phyloP scores from a whole-genome alignment of 2,113 vertebrate species.

The Podilymbus podiceps region DNA sequence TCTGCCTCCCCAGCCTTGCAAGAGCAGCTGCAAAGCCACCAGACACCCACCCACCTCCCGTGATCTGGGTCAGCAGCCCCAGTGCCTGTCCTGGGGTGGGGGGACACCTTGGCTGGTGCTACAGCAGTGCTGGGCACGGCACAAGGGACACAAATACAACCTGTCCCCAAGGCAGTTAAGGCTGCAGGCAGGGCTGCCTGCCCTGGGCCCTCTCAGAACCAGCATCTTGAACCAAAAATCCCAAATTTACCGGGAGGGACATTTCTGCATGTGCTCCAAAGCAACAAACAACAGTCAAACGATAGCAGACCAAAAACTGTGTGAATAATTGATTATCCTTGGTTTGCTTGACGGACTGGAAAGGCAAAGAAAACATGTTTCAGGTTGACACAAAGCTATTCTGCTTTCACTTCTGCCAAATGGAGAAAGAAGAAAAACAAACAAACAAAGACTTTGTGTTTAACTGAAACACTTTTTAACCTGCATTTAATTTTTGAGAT shows the following conservation, averaged over 20 bases:
- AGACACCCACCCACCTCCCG: fast-evolving
- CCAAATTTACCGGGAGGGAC: not conserved
- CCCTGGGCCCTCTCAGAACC: not conserved
- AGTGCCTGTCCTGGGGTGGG: fast-evolving
- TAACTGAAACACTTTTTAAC: not conserved
- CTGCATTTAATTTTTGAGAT: not conserved
- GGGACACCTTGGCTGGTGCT: not conserved
- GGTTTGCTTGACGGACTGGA: conserved; percentile 28
- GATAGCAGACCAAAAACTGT: conserved; percentile 30
- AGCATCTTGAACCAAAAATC: not conserved
- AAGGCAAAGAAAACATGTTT: conserved; percentile 49
- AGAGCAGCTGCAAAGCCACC: not conserved
- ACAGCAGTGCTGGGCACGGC: not conserved
- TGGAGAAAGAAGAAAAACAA: not conserved
- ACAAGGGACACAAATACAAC: not conserved
- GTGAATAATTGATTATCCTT: conserved; percentile 61
- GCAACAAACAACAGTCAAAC: not conserved
- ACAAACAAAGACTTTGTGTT: not conserved
- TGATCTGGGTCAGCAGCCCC: not conserved
- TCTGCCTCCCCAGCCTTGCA: not conserved
- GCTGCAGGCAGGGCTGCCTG: not conserved
- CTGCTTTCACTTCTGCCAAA: conserved; percentile 1
- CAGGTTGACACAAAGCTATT: conserved; percentile 56
- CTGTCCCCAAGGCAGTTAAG: not conserved
- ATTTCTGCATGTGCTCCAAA: not conserved